These are phyloP conservation scores for Malacoraja senta DNA, from an alignment of 2,797 vertebrate genomes.

Conservation along the genomic window DNA sequence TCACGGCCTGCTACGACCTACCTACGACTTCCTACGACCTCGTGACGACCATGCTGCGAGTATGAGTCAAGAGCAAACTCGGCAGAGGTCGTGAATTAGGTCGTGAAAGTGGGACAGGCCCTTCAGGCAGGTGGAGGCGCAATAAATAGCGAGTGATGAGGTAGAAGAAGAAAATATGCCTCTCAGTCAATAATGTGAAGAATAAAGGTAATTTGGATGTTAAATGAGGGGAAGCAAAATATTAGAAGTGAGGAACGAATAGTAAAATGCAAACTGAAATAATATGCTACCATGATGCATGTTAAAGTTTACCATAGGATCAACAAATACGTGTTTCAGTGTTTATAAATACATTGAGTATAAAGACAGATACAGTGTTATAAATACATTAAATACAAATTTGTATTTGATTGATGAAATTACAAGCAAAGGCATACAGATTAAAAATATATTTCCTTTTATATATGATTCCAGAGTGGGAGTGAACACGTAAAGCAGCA, in stretches of 20 bases:
- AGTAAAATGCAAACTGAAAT: not conserved
- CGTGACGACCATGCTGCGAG: too few relatives aligned
- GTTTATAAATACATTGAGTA: not conserved
- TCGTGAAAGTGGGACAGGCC: too few relatives aligned
- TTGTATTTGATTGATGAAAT: not conserved
- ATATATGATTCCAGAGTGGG: constrained; percentile 39
- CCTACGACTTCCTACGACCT: too few relatives aligned
- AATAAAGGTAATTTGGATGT: not conserved
- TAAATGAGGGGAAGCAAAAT: not conserved
- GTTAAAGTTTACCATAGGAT: not conserved
- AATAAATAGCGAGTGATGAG: not conserved
- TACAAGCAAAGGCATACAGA: not conserved
- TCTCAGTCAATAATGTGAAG: not conserved
- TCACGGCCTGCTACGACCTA: too few relatives aligned
- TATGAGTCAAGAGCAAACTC: too few relatives aligned
- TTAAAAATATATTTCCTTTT: not conserved
- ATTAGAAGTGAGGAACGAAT: not conserved
- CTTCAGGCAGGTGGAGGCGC: not conserved
- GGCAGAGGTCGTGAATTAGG: too few relatives aligned
- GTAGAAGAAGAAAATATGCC: not conserved
- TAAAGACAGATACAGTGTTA: not conserved
- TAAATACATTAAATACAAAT: not conserved
- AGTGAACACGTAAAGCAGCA: constrained; percentile 38
- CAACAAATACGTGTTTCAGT: not conserved
- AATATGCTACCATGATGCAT: too few relatives aligned